Evolutionary conservation across 2,797 vertebrate species (phyloP), one percentile per base, ranked within the genome.

Genomic region (Pygocentrus nattereri): DNA sequence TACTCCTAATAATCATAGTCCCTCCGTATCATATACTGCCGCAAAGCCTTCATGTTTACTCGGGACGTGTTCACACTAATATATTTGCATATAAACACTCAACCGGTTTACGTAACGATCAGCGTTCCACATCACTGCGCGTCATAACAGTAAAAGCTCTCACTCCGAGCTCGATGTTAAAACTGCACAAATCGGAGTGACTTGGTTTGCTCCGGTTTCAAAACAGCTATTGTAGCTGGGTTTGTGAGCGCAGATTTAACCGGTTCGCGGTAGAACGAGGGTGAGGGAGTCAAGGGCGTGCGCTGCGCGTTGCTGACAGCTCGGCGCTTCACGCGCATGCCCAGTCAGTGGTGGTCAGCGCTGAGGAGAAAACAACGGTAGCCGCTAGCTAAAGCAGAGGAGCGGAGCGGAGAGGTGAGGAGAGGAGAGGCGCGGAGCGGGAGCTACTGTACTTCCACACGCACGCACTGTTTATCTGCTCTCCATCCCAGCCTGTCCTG

Each of bases 311-410:
- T 93, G 88, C 91, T 81, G 88, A 49, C 69, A 61, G 19, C 3
- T 52, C 79, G 85, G 89, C 61, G 90, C 38, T 69, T 77, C 74
- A 86, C 87, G 93, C 94, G 93, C 94, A 91, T 87, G 69, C 87
- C 82, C 90, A 88, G 21, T 44, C 21, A 4, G 47, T 8, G 88
- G 21, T 68, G 34, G 65, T 4, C 38, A 44, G 12, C 8, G 34
- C 65, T 68, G 65, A 68, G 38, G 38, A 87, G 89, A 90, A 93
- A 93, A 93, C 90, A 92, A 89, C 82, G 77, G 77, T 56, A 69
- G 81, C 21, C 88, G 88, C 76, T 88, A 83, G 76, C 75, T 78
- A 81, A 74, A 80, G 12, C 64, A 38, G 88, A 72, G 19, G 88
- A 72, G 19, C 80, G 86, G 59, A 25, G 34, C 62, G 7, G 38